Evolutionary conservation across 2,113 vertebrate species (phyloP).

Genomic region (Axis porcinus): DNA sequence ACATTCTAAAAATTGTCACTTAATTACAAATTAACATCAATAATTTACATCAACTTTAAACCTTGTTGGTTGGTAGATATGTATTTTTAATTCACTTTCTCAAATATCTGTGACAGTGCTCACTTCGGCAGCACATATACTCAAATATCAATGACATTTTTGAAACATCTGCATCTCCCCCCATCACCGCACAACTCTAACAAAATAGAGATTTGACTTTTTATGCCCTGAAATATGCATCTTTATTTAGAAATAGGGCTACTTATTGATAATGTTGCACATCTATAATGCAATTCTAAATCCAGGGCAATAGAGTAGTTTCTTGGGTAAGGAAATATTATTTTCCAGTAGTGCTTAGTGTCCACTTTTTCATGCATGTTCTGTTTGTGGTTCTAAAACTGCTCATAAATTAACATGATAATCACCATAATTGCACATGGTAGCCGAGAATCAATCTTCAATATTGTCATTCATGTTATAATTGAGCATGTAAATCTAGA

Average conservation of each 20-base stretch:
- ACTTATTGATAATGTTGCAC: neutral
- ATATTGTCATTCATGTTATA: neutral
- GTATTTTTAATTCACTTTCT: neutral
- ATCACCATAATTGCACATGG: neutral
- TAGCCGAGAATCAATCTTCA: neutral
- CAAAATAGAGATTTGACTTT: neutral
- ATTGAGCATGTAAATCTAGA: neutral
- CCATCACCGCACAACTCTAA: neutral
- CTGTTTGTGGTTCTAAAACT: neutral
- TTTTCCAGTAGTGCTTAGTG: neutral
- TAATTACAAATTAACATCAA: constrained; percentile 9
- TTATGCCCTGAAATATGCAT: neutral
- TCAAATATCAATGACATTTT: neutral
- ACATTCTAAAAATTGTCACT: neutral
- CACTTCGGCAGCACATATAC: neutral
- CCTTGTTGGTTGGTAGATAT: neutral
- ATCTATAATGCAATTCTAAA: neutral
- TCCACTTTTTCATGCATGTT: neutral
- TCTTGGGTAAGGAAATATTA: neutral
- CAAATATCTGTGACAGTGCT: neutral
- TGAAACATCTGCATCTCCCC: neutral
- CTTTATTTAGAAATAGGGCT: neutral
- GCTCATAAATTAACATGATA: neutral
- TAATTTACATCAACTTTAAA: neutral
- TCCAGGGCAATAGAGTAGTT: neutral